Conservation (phyloP, 1,140 invertebrate genomes). For the Drosophila biarmipes region DNA sequence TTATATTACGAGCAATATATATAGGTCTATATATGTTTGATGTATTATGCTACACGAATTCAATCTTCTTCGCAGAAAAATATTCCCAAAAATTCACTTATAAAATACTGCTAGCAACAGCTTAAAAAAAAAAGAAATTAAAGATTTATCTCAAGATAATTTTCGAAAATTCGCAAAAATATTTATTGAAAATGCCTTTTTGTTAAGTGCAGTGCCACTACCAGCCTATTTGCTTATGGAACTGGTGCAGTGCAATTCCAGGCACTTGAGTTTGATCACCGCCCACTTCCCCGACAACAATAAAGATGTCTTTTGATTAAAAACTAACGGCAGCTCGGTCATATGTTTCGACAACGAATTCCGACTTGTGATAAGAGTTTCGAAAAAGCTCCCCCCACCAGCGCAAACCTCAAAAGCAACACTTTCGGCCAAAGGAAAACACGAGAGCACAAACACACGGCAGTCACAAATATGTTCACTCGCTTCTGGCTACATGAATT, state of each 20-base stretch:
- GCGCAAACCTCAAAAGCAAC: slow-evolving; percentile 12
- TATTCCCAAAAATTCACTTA: no score
- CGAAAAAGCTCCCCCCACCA: slow-evolving; percentile 41
- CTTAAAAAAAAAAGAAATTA: no score
- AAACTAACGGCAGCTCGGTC: slow-evolving; percentile 14
- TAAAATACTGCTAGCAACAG: no score
- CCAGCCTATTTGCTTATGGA: neutral
- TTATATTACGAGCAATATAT: slow-evolving; percentile 14
- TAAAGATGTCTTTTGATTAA: slow-evolving; percentile 23
- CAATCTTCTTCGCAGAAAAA: no score
- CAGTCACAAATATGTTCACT: slow-evolving; percentile 18
- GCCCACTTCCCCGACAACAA: slow-evolving; percentile 9
- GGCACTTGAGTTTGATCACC: slow-evolving; percentile 30
- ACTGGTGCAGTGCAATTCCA: slow-evolving; percentile 29
- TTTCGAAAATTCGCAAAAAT: no score
- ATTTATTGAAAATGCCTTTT: no score
- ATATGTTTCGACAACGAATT: slow-evolving; percentile 46
- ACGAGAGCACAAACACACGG: slow-evolving; percentile 7
- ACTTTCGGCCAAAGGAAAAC: slow-evolving; percentile 23
- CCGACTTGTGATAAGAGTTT: slow-evolving; percentile 42
- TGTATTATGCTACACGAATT: no score
- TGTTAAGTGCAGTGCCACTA: neutral
- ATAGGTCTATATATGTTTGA: neutral
- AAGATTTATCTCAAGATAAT: no score
- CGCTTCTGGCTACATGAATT: slow-evolving; percentile 39